phyloP scores from a whole-genome alignment of 2,797 vertebrate genomes.

The Etheostoma perlongum region DNA sequence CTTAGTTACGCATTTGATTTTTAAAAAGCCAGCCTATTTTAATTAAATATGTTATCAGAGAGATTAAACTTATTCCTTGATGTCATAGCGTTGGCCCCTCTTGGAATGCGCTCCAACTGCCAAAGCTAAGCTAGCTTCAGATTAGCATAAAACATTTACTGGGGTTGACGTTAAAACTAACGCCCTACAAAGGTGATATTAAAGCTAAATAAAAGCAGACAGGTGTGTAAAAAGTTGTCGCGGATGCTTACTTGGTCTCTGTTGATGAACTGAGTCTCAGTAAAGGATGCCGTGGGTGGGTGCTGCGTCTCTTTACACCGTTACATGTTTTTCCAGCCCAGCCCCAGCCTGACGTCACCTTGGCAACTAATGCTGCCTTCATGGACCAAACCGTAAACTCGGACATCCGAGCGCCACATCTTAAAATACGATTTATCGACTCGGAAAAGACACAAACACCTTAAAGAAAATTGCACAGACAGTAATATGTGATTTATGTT shows the following conservation, averaged over 20 bases:
- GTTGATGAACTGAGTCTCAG: slow-evolving; percentile 33
- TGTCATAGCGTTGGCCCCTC: slow-evolving; percentile 19
- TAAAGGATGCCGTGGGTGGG: slow-evolving; percentile 25
- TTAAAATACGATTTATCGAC: background rate
- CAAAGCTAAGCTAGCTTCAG: slow-evolving; percentile 58
- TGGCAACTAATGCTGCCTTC: slow-evolving; percentile 55
- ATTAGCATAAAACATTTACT: slow-evolving; percentile 55
- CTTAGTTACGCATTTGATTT: background rate
- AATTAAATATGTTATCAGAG: accelerated
- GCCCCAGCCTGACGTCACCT: slow-evolving; percentile 74
- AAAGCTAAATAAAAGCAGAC: background rate
- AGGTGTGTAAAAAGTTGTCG: background rate
- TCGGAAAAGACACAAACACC: background rate
- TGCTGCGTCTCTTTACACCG: slow-evolving; percentile 39
- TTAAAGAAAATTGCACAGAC: background rate
- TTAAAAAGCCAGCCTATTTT: background rate
- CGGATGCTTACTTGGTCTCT: slow-evolving; percentile 55
- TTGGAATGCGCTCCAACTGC: slow-evolving; percentile 52
- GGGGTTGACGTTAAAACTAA: background rate
- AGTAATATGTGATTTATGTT: background rate
- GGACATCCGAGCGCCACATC: background rate
- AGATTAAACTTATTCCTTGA: background rate
- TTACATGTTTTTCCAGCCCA: slow-evolving; percentile 69
- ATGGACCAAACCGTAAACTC: slow-evolving; percentile 7
- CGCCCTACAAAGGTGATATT: background rate